Evolutionary conservation across 2,797 vertebrate species (phyloP).

Genomic region (Oryzias dopingdopingensis): DNA sequence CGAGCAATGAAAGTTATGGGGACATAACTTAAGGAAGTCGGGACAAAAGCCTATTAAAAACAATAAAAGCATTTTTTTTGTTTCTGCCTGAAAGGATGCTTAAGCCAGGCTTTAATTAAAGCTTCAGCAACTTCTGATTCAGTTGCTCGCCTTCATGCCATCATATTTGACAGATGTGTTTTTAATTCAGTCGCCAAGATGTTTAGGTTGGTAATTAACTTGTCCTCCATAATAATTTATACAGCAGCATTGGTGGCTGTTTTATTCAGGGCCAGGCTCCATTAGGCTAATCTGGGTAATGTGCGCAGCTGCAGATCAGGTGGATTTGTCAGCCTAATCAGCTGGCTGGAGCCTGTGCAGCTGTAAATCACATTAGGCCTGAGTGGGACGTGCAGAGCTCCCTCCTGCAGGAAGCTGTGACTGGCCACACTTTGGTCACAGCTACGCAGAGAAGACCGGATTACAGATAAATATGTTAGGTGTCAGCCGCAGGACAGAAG

Average conservation of each 20-base stretch:
- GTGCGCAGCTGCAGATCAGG: slow-evolving; percentile 67
- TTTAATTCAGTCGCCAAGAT: slow-evolving; percentile 19
- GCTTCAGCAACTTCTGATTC: not conserved
- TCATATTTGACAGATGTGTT: slow-evolving; percentile 33
- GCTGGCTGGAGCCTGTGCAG: slow-evolving; percentile 52
- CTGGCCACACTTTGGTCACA: slow-evolving; percentile 72
- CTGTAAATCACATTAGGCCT: slow-evolving; percentile 71
- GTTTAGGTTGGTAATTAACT: slow-evolving; percentile 44
- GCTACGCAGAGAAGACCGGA: slow-evolving; percentile 63
- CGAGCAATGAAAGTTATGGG: slow-evolving; percentile 12
- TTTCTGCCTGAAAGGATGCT: slow-evolving; percentile 1
- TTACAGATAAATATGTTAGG: slow-evolving; percentile 76
- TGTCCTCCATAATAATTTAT: slow-evolving; percentile 31
- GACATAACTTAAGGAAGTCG: not conserved
- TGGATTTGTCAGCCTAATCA: slow-evolving; percentile 73
- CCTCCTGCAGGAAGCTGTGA: slow-evolving; percentile 57
- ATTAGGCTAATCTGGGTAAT: slow-evolving; percentile 61
- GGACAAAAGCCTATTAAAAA: not conserved
- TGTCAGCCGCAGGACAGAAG: slow-evolving; percentile 65
- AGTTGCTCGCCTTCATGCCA: slow-evolving; percentile 12
- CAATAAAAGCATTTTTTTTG: not conserved
- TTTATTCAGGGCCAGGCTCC: slow-evolving; percentile 36
- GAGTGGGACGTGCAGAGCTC: slow-evolving; percentile 60
- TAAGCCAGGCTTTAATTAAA: slow-evolving; percentile 7
- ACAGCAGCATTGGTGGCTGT: slow-evolving; percentile 38